These are phyloP conservation scores for Sphinx pinastri DNA, from an alignment of 2,888 invertebrate genomes.

Conservation along the genomic window DNA sequence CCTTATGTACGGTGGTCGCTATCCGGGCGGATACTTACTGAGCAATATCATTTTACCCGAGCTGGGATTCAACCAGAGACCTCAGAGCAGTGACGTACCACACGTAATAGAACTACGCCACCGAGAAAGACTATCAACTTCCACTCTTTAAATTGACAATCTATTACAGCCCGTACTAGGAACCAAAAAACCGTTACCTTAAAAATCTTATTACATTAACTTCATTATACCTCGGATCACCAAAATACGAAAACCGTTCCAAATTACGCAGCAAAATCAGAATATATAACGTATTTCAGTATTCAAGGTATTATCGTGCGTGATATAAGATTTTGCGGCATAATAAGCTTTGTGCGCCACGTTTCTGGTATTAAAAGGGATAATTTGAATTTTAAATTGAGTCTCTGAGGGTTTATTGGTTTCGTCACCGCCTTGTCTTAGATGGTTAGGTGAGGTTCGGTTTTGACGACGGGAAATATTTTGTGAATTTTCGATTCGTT, in stretches of 20 bases:
- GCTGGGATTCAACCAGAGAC: too few relatives aligned
- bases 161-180: not conserved
- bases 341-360: slow-evolving; percentile 26
- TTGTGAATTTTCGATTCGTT: too few relatives aligned
- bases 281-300: slow-evolving; percentile 27
- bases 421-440: too few relatives aligned
- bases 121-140: too few relatives aligned
- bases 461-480: too few relatives aligned
- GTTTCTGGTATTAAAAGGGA: slow-evolving; percentile 30
- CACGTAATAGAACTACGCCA: too few relatives aligned
- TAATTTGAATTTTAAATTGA: slow-evolving; percentile 39
- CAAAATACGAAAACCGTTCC: slow-evolving; percentile 11
- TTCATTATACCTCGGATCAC: not conserved
- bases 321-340: slow-evolving; percentile 31
- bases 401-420: slow-evolving; percentile 29
- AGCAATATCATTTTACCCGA: too few relatives aligned
- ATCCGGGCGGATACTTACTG: too few relatives aligned
- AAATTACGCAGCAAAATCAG: slow-evolving; percentile 4
- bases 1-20: too few relatives aligned
- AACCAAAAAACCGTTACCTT: not conserved
- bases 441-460: too few relatives aligned
- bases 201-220: not conserved
- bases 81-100: too few relatives aligned
- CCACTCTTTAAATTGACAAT: too few relatives aligned
- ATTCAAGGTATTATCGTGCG: slow-evolving; percentile 40